Conservation (phyloP, 2,888 invertebrate species). For the Vanessa cardui region DNA sequence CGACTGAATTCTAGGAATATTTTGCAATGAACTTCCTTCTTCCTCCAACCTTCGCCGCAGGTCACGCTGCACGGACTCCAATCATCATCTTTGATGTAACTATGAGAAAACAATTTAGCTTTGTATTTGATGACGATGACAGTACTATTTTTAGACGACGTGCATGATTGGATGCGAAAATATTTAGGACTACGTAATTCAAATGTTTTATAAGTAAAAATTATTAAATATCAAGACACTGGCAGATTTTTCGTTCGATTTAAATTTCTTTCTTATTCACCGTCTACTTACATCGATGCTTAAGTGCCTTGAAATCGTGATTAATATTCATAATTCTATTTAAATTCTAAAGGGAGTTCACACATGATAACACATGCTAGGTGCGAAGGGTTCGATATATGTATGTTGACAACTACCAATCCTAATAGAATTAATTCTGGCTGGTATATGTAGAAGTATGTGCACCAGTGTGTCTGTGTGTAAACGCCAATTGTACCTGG, state of each 20-base stretch:
- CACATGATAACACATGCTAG: constrained; percentile 58
- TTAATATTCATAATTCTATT: constrained; percentile 28
- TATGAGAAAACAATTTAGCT: constrained; percentile 62
- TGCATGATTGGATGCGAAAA: constrained; percentile 36
- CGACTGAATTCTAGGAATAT: constrained; percentile 96
- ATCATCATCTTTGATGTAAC: constrained; percentile 93
- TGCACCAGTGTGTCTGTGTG: constrained; percentile 72
- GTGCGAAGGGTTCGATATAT: constrained; percentile 58
- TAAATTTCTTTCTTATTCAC: neutral
- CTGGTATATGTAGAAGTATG: constrained; percentile 82
- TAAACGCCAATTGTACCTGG: constrained; percentile 57
- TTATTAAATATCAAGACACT: constrained; percentile 7
- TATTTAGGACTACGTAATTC: constrained; percentile 7
- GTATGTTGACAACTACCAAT: constrained; percentile 45
- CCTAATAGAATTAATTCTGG: constrained; percentile 64
- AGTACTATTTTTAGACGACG: constrained; percentile 23
- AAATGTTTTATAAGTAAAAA: neutral
- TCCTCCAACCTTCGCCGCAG: constrained; percentile 95
- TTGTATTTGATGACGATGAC: neutral
- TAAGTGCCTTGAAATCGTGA: constrained; percentile 24
- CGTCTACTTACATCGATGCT: constrained; percentile 14
- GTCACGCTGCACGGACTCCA: constrained; percentile 96
- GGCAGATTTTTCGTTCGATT: neutral
- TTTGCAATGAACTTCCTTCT: constrained; percentile 95
- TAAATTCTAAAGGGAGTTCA: constrained; percentile 32